Evolutionary conservation across 2,113 vertebrate species (phyloP).

Genomic region (Carassius auratus): DNA sequence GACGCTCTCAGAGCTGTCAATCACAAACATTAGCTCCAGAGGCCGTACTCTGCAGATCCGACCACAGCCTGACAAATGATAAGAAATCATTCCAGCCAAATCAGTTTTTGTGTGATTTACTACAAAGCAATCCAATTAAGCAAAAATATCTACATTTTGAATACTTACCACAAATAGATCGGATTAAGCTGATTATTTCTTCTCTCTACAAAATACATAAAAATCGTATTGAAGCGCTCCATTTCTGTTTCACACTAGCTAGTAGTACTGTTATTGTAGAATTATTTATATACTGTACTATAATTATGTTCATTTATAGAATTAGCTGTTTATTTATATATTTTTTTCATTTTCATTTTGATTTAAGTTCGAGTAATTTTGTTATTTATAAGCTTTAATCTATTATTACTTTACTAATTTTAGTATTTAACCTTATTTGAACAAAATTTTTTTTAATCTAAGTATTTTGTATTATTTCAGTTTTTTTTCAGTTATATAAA

Average conservation of each 20-base stretch:
- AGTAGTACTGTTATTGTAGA: not conserved
- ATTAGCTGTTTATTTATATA: too few species aligned
- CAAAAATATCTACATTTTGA: not conserved
- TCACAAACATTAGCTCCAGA: constrained; percentile 86
- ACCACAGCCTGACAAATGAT: constrained; percentile 77
- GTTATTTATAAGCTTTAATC: not conserved
- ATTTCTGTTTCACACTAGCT: not conserved
- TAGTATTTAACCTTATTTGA: too few species aligned
- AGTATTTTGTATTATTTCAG: not conserved
- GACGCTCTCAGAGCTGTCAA: constrained; percentile 89
- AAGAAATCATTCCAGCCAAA: not conserved
- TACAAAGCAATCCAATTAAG: not conserved
- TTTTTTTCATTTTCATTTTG: too few species aligned
- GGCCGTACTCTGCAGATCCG: constrained; percentile 77
- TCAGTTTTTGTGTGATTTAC: not conserved
- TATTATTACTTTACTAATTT: not conserved
- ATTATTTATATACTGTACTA: too few species aligned
- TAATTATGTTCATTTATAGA: too few species aligned
- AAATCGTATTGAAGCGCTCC: not conserved
- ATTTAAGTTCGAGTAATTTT: too few species aligned
- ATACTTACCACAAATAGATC: constrained; percentile 87
- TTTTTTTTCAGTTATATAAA: not conserved
- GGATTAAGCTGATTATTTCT: constrained; percentile 85
- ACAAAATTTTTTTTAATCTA: not conserved
- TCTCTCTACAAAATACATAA: constrained; percentile 75